Base-by-base conservation (phyloP, 2,888 invertebrate genomes). In the Lithophane semibrunnea region DNA sequence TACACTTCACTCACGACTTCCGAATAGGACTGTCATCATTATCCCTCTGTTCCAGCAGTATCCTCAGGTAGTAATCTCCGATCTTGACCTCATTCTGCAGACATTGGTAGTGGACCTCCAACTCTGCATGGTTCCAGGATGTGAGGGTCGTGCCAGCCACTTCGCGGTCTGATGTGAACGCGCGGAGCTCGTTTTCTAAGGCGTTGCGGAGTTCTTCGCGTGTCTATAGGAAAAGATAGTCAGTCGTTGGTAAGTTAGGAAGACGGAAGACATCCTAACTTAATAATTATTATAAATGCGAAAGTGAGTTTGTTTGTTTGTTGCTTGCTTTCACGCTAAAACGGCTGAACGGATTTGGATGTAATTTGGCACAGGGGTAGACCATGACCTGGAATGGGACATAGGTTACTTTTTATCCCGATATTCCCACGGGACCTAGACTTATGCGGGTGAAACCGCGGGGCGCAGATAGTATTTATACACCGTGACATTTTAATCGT, bases 51-150 rank as follows among this genome's bases (percentile, higher is more conserved):
- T 99, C 99, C 74, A 99, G 96, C 85, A 99, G 97, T 90, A 99
- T 97, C 88, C 99, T 97, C 86, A 99, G 97, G 94, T 99, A 99
- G 95, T 99, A 99, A 94, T 99, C 99, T 24, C 99, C 99, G 89
- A 99, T 99, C 96, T 99, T 99, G 86, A 99, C 99, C 97, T 99
- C 99, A 89, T 99, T 99, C 76, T 98, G 98, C 84, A 99, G 97
- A 91, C 99, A 99, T 92, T 98, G 98, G 97, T 99, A 99, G 90
- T 98, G 98, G 21, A 99, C 98, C 97, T 99, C 99, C 92, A 99
- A 99, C 95, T 99, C 99, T 61, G 98, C 98, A 96, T 99, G 99
- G 97, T 99, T 99, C 99, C 99, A 99, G 0, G 99, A 99, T 0
- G 99, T 98, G 47, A 98, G 97, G 71, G 97, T 97, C n/a, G 97